Evolutionary conservation across 2,113 vertebrate genomes (phyloP).

Genomic region (Illadopsis cleaveri): DNA sequence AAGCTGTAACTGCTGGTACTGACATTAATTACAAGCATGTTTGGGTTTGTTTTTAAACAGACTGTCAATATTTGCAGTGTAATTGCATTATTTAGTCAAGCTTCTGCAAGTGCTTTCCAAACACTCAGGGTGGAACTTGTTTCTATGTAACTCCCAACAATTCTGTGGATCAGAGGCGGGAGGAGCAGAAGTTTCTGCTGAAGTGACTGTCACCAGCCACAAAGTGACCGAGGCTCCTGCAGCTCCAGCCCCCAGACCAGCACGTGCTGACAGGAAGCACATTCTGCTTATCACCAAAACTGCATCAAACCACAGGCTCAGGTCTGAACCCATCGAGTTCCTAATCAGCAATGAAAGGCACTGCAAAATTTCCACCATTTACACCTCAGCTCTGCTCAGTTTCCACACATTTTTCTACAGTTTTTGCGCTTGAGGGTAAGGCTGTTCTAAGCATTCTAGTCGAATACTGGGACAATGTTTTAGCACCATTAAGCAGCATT

Average conservation of each 20-base stretch:
- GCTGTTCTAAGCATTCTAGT: background rate
- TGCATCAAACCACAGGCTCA: background rate
- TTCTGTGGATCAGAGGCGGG: background rate
- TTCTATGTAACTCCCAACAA: background rate
- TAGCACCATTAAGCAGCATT: background rate
- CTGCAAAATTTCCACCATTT: background rate
- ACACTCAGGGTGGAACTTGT: background rate
- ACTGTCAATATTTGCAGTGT: background rate
- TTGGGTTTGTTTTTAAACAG: slow-evolving; percentile 1
- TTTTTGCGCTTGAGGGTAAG: background rate
- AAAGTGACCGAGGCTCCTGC: background rate
- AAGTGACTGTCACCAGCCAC: background rate
- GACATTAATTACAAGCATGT: background rate
- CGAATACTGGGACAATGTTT: background rate
- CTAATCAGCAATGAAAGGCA: background rate
- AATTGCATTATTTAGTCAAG: background rate
- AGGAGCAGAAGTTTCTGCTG: background rate
- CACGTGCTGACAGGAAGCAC: background rate
- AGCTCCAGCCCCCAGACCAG: background rate
- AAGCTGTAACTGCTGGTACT: background rate
- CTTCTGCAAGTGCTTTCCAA: slow-evolving; percentile 7
- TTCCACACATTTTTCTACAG: background rate
- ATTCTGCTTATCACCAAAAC: background rate
- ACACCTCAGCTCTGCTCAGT: background rate
- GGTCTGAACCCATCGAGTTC: background rate